Evolutionary conservation across 2,888 invertebrate species (phyloP), one percentile per base, ranked within the genome.

Genomic region (Griposia aprilina): DNA sequence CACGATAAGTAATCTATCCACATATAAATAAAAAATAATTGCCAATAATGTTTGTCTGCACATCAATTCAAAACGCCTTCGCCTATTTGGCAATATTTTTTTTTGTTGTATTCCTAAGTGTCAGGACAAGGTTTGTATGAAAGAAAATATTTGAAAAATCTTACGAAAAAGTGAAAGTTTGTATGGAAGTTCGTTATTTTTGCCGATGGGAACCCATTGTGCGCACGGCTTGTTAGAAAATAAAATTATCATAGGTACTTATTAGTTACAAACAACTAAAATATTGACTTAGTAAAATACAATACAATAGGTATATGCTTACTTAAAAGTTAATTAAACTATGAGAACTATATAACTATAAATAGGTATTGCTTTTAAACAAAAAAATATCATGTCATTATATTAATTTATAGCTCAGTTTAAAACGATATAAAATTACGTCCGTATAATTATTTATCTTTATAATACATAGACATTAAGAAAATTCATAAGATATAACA

Each of bases 401-500:
- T n/a, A 52, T 30, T 57, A 17, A 55, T 48, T 36, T 17, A 63
- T 59, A 57, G 36, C 41, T 84, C 36, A 55, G 30, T 55, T 84
- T 45, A 36, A 36, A 68, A 80, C 26, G 5, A 73, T 50, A 13
- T 36, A 30, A 75, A 62, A 62, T 63, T 74, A 68, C 36, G 26
- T 62, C 36, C 72, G 15, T 41, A 45, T 62, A 48, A 74, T 59
- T 60, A 66, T 69, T 65, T 80, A 84, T 60, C 15, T 67, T 62
- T 15, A 41, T 30, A 63, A 45, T 84, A 78, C 30, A 83, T 89
- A 88, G 81, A 89, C 79, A 79, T 79, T 84, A 88, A 84, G 80
- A 88, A 82, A 83, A 90, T 88, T 90, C 90, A 88, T 88, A 88
- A 88, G 90, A 89, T 81, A 82, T 76, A 68, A 86, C 74, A 76